Evolutionary conservation across 37 sponge, comb jelly and placozoan genomes (phyloP).

Genomic region (Aphrocallistes beatrix): DNA sequence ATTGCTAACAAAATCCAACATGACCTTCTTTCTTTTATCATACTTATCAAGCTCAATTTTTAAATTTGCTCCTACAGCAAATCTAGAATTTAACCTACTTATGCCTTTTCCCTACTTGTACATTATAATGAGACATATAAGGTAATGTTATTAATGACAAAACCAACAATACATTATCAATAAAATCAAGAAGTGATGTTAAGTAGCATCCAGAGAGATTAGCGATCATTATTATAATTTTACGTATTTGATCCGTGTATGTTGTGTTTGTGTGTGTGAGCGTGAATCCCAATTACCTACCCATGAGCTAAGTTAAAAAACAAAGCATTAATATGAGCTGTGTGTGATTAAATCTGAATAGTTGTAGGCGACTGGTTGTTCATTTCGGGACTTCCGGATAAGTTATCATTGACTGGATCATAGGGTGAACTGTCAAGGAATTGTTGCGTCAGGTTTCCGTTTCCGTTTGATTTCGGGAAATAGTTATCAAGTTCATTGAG

Average conservation of each 20-base stretch:
- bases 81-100: too few relatives aligned
- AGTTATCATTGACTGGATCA: neutral
- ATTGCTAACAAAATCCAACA: too few relatives aligned
- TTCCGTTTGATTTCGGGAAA: neutral
- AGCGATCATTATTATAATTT: neutral
- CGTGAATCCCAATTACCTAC: neutral
- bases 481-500: neutral
- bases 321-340: neutral
- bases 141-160: too few relatives aligned
- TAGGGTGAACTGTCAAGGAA: neutral
- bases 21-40: too few relatives aligned
- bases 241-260: neutral
- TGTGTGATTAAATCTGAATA: neutral
- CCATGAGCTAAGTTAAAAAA: neutral
- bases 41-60: too few relatives aligned
- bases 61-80: too few relatives aligned
- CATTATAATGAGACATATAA: too few relatives aligned
- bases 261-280: too few relatives aligned
- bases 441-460: too few relatives aligned
- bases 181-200: conserved; percentile 16
- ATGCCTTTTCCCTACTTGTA: too few relatives aligned
- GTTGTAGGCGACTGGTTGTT: neutral
- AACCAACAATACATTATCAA: neutral
- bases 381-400: neutral
- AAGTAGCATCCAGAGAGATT: neutral